phyloP scores from a whole-genome alignment of 2,888 invertebrate species.

The Glyphotaelius pellucidus region DNA sequence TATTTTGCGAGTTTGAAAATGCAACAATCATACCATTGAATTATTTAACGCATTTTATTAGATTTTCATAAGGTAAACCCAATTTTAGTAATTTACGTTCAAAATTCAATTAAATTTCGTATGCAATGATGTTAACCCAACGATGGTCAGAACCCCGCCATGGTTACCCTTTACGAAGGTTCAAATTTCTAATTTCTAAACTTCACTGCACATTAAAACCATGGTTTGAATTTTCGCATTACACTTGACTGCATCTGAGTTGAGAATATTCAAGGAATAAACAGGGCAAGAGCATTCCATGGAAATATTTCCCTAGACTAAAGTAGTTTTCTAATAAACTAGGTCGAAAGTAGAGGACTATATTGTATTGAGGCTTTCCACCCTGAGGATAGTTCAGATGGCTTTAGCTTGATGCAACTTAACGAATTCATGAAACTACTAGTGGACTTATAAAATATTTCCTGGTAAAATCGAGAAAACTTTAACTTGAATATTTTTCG shows the following conservation, averaged over 20 bases:
- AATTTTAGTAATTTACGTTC: no score
- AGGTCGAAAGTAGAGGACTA: constrained; percentile 17
- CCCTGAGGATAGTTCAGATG: background rate
- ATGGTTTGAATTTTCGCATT: no score
- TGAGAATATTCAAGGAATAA: constrained; percentile 1
- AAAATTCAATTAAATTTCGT: background rate
- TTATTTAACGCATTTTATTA: no score
- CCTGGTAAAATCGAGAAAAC: background rate
- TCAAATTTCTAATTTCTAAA: background rate
- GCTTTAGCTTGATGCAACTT: constrained; percentile 3
- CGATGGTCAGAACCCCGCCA: background rate
- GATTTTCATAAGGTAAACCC: no score
- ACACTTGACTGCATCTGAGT: background rate
- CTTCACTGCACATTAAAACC: background rate
- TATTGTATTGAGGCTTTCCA: constrained; percentile 22
- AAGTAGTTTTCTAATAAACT: constrained; percentile 31
- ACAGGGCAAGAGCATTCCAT: background rate
- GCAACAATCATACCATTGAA: no score
- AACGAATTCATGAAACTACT: background rate
- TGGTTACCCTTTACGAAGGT: background rate
- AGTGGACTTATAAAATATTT: background rate
- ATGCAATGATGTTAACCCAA: background rate
- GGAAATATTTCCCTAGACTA: background rate
- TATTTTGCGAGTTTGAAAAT: no score
- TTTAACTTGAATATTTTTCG: background rate